Evolutionary conservation across 2,797 vertebrate genomes (phyloP), one percentile per base, ranked within the genome.

Genomic region (Diglossa cyanea): DNA sequence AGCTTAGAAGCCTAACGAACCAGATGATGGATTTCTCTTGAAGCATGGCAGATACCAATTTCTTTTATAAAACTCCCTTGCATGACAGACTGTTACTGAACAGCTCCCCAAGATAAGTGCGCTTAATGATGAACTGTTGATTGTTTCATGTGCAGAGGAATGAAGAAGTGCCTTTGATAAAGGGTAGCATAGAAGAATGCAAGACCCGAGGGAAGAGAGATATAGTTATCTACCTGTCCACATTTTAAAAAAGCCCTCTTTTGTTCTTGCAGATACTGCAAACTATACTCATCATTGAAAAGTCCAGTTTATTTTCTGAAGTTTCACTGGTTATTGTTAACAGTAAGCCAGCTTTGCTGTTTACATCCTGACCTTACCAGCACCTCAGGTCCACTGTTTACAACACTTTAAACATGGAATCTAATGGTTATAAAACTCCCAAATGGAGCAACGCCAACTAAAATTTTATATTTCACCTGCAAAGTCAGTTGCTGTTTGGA

Each of bases 391-490:
- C 24, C 70, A 53, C 47, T 57, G 42, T 75, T 95, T 71, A 87
- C 51, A 92, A 53, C 23, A 66, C 53, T 76, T 74, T 24, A 17
- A 89, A 92, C 50, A 62, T 3, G 10, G 17, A 86, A 72, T 48
- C 61, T 35, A 78, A 92, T 31, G 65, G 66, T 87, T 95, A 93
- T 60, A 91, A 84, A 91, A 72, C 70, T 96, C 88, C 90, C 94
- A 96, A 88, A 93, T 45, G 75, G 57, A 96, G n/a, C 14, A 72
- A 44, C 74, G 57, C 92, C 93, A 96, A 94, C 60, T 88, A 61
- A 95, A 87, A 94, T 93, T 92, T 94, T 88, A 3, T 86, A 95
- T 71, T 90, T 91, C 73, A 97, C 73, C 95, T 92, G 92, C 1
- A 0, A 72, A 95, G 82, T 39, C 87, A 88, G 65, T 63, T 93